phyloP scores from a whole-genome alignment of 1,140 invertebrate species.

The Propsilocerus akamusi region DNA sequence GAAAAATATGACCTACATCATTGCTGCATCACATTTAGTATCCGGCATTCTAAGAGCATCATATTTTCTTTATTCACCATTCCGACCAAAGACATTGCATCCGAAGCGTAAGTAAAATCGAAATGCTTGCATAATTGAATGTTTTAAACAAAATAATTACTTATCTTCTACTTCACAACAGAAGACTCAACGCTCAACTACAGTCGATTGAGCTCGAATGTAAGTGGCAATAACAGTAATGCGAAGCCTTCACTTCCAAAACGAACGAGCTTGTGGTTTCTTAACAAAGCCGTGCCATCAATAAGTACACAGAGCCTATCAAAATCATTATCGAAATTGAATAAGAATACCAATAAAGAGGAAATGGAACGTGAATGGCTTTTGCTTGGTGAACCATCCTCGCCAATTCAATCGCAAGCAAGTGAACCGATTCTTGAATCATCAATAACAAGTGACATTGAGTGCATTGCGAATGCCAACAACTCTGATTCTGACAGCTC shows the following conservation, averaged over 20 bases:
- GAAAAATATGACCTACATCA: constrained; percentile 19
- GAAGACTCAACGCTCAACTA: constrained; percentile 17
- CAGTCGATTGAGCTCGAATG: constrained; percentile 16
- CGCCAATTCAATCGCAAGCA: constrained; percentile 11
- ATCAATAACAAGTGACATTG: constrained; percentile 19
- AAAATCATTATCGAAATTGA: constrained; percentile 15
- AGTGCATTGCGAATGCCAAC: constrained; percentile 20
- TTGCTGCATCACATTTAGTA: constrained; percentile 19
- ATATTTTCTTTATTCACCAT: constrained; percentile 18
- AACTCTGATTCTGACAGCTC: constrained; percentile 22
- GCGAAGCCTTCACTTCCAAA: not conserved
- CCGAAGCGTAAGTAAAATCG: constrained; percentile 12
- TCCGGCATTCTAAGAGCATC: constrained; percentile 16
- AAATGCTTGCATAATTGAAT: too few species aligned
- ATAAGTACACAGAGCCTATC: constrained; percentile 7
- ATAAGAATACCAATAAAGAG: constrained; percentile 13
- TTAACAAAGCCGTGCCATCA: constrained; percentile 15
- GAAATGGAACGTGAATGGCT: constrained; percentile 24
- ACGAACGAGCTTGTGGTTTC: constrained; percentile 12
- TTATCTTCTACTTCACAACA: constrained; percentile 5
- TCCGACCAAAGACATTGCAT: constrained; percentile 19
- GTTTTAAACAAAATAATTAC: not conserved
- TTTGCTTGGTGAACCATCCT: constrained; percentile 20
- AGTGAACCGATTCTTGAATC: constrained; percentile 19
- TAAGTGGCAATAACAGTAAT: not conserved